phyloP scores from a whole-genome alignment of 1,140 invertebrate species.

The Papilio machaon region DNA sequence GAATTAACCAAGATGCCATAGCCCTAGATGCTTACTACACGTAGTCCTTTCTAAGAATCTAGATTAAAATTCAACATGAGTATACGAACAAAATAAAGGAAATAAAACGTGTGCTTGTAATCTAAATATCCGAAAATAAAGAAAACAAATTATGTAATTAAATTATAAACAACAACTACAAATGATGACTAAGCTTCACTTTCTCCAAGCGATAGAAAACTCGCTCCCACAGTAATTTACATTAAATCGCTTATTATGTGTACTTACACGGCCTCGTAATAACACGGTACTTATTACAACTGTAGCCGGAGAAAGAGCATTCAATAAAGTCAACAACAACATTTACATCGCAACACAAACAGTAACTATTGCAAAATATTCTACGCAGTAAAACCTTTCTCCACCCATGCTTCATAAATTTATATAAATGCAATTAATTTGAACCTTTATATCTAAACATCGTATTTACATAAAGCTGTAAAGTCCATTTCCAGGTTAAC shows the following conservation, averaged over 20 bases:
- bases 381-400: constrained; percentile 3
- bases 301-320: neutral
- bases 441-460: neutral
- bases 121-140: neutral
- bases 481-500: constrained; percentile 5
- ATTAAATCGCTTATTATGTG: constrained; percentile 15
- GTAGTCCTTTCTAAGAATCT: too few species aligned
- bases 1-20: too few species aligned
- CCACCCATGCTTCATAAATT: constrained; percentile 23
- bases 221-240: constrained; percentile 14
- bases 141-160: neutral
- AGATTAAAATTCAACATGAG: too few species aligned
- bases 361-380: neutral
- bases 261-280: neutral
- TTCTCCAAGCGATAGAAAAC: constrained; percentile 13
- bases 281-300: neutral
- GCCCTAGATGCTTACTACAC: too few species aligned
- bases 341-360: neutral
- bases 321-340: constrained; percentile 1
- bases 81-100: too few species aligned
- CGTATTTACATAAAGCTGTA: neutral
- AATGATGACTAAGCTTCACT: constrained; percentile 17
- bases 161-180: neutral
- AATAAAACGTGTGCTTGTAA: neutral
- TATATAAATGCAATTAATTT: neutral